Conservation (phyloP, 2,797 vertebrate genomes). For the Acipenser transmontanus region DNA sequence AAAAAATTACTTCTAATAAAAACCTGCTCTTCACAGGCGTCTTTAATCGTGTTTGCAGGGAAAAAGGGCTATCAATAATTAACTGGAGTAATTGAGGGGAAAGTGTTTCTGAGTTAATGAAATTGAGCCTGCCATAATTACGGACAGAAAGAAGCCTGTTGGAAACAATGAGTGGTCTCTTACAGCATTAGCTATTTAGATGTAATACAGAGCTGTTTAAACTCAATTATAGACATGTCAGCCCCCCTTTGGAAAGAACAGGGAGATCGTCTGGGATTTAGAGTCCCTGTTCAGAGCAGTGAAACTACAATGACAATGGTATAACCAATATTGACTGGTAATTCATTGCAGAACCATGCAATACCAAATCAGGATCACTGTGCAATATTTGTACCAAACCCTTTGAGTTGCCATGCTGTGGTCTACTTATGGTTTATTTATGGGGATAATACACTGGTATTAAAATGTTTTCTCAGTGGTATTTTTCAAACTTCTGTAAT, state of each 20-base stretch:
- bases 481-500: too few species aligned
- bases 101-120: slow-evolving; percentile 31
- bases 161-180: slow-evolving; percentile 13
- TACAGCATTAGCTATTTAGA: slow-evolving; percentile 55
- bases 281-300: too few species aligned
- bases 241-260: slow-evolving; percentile 26
- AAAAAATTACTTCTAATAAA: slow-evolving; percentile 19
- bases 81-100: slow-evolving; percentile 33
- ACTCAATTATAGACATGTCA: slow-evolving; percentile 47
- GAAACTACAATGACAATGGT: too few species aligned
- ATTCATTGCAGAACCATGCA: too few species aligned
- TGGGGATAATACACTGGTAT: too few species aligned
- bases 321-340: too few species aligned
- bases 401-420: too few species aligned
- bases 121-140: slow-evolving; percentile 17
- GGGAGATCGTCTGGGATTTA: neutral
- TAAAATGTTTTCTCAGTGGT: too few species aligned
- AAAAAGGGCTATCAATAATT: slow-evolving; percentile 36
- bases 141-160: slow-evolving; percentile 1
- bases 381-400: too few species aligned
- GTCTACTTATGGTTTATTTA: too few species aligned
- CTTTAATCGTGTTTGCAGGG: slow-evolving; percentile 22
- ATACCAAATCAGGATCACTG: too few species aligned
- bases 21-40: slow-evolving; percentile 16
- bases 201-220: slow-evolving; percentile 46